Percentiles rank a stretch among this genome's conserved stretches.
These are phyloP conservation scores for Campoplex capitator DNA, from an alignment of 2,888 invertebrate species.

Conservation along the genomic window DNA sequence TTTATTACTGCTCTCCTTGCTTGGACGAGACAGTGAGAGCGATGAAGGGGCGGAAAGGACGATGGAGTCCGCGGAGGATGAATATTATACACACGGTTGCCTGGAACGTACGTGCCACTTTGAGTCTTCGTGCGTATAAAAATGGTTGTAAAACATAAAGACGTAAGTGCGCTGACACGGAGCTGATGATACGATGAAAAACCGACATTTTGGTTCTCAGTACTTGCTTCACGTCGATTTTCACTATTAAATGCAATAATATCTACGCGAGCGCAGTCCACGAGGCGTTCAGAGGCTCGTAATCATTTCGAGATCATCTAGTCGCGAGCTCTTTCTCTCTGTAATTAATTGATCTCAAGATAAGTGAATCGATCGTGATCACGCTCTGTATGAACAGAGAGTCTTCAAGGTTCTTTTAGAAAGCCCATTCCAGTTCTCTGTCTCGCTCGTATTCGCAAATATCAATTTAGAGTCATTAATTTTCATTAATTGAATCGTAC, in stretches of 20 bases:
- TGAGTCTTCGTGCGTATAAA: conserved; percentile 11
- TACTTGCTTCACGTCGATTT: neutral
- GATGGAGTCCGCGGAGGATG: conserved; percentile 41
- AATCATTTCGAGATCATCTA: conserved; percentile 52
- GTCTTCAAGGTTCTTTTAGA: conserved; percentile 62
- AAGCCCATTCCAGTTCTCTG: conserved; percentile 53
- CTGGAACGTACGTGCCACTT: conserved; percentile 65
- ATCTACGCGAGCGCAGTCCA: conserved; percentile 17
- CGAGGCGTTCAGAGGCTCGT: conserved; percentile 29
- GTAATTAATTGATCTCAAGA: conserved; percentile 68
- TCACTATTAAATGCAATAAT: conserved; percentile 26
- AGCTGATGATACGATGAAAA: neutral
- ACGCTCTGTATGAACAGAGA: conserved; percentile 35
- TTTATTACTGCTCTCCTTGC: conserved; percentile 26
- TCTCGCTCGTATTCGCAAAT: neutral
- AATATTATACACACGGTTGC: conserved; percentile 56
- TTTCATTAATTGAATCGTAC: neutral
- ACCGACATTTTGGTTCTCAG: neutral
- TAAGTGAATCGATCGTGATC: conserved; percentile 70
- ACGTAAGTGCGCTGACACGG: neutral
- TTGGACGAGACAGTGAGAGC: conserved; percentile 44
- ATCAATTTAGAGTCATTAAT: neutral
- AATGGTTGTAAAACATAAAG: conserved; percentile 39
- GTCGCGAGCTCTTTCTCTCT: conserved; percentile 40
- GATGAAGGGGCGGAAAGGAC: conserved; percentile 46